phyloP scores from a whole-genome alignment of 2,113 vertebrate species.

The Pogona vitticeps region DNA sequence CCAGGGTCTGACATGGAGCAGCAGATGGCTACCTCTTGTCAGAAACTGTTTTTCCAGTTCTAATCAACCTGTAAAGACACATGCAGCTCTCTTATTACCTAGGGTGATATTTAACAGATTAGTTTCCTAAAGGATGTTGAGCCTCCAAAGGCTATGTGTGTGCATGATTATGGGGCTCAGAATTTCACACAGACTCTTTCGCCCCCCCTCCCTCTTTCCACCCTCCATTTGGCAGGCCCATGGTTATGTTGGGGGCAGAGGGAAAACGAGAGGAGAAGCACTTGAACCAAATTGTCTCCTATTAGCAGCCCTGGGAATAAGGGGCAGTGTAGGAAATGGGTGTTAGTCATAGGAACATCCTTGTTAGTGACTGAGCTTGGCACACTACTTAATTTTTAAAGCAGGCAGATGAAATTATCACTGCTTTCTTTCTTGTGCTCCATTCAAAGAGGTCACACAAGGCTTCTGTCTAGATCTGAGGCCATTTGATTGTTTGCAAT shows the following conservation, averaged over 20 bases:
- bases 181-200: not conserved
- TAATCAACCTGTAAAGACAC: conserved; percentile 14
- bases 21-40: not conserved
- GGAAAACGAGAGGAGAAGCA: not conserved
- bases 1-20: not conserved
- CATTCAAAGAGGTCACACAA: not conserved
- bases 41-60: not conserved
- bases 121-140: conserved; percentile 8
- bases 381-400: not conserved
- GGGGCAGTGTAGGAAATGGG: conserved; percentile 2
- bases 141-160: not conserved
- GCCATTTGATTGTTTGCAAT: not conserved
- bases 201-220: not conserved
- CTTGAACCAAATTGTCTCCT: not conserved
- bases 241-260: not conserved
- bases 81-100: not conserved
- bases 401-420: conserved; percentile 3
- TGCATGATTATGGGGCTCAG: conserved; percentile 14
- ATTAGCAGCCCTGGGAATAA: conserved; percentile 4
- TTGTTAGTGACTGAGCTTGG: conserved; percentile 5
- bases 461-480: not conserved
- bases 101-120: conserved; percentile 27
- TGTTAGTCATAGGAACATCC: conserved; percentile 4
- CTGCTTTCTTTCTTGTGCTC: not conserved
- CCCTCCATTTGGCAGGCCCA: not conserved